Evolutionary conservation across 2,113 vertebrate genomes (phyloP), one percentile per base, ranked within the genome.

Genomic region (Leptobrachium ailaonicum): DNA sequence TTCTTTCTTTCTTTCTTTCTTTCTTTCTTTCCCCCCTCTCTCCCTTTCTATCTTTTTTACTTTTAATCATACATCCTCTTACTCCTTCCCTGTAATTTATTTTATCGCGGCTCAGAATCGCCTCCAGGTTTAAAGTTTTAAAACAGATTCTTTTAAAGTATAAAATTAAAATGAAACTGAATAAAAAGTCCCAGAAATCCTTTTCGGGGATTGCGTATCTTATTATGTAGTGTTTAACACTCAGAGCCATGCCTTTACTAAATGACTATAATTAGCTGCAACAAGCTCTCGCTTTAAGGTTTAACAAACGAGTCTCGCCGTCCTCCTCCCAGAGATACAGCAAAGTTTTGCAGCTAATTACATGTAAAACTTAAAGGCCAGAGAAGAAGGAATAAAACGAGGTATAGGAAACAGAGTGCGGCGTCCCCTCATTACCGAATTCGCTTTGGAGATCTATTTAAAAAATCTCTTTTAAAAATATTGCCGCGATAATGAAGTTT

Each of bases 301-400:
- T 7, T 20, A 13, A 47, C 47, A 40, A 72, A 56, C 14, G 45
- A 53, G 20, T 53, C 43, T 11, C n/a, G 54, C 54, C 6, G 71
- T 14, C 56, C 6, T 41, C 6, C 53, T 14, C 56, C 6, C 13
- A 14, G 56, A 60, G 41, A 41, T 60, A 12, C 40, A 62, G 43
- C 12, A 3, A 43, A 73, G 5, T 73, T 45, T 20, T 43, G 3
- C 40, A 40, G 72, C 41, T 74, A 44, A 74, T 74, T 74, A 62
- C 5, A 20, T 45, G 72, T 62, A 47, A 62, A 44, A 73, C 56
- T n/a, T 42, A 73, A 74, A 56, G 41, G 71, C 71, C 54, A 42
- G 4, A 58, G 43, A 41, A 12, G 14, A 74, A 62, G 41, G 20
- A 62, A n/a, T 62, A 44, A 10, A 56, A 58, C 4, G 13, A 73